phyloP scores from a whole-genome alignment of 1,140 invertebrate genomes.

The Pomacea maculata region DNA sequence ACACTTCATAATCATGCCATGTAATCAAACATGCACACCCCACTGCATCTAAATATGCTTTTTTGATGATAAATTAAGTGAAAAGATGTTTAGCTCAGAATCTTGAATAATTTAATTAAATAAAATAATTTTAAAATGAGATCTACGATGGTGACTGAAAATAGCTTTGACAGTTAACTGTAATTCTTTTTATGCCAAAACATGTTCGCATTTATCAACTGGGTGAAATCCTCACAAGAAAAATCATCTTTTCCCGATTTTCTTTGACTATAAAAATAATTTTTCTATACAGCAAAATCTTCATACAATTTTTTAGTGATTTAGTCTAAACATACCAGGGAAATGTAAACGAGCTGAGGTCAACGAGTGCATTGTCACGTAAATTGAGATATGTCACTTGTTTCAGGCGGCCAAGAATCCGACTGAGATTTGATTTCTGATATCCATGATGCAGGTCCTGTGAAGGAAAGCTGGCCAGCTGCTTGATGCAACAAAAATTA shows the following conservation, averaged over 20 bases:
- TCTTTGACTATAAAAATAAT: too few species aligned
- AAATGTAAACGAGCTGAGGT: conserved; percentile 37
- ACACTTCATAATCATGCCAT: background rate
- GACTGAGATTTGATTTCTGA: conserved; percentile 41
- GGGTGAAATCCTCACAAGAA: background rate
- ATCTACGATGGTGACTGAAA: background rate
- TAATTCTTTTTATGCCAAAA: background rate
- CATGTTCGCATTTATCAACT: background rate
- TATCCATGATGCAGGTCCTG: conserved; percentile 49
- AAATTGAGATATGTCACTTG: conserved; percentile 42
- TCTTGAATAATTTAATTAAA: too few species aligned
- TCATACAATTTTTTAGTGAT: background rate
- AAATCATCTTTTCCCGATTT: background rate
- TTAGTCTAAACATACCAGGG: conserved; percentile 33
- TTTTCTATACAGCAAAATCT: background rate
- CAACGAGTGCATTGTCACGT: conserved; percentile 41
- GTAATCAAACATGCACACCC: too few species aligned
- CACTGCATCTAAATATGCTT: too few species aligned
- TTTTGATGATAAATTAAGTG: too few species aligned
- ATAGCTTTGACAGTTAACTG: background rate
- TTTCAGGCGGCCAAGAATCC: conserved; percentile 40
- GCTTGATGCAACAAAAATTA: background rate
- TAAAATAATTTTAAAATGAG: background rate
- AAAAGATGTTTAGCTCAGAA: too few species aligned
- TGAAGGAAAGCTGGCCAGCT: conserved; percentile 48